A percentile compares a stretch with the other conserved stretches of the same genome.
phyloP scores from a whole-genome alignment of 2,797 vertebrate species.

The Coilia nasus region DNA sequence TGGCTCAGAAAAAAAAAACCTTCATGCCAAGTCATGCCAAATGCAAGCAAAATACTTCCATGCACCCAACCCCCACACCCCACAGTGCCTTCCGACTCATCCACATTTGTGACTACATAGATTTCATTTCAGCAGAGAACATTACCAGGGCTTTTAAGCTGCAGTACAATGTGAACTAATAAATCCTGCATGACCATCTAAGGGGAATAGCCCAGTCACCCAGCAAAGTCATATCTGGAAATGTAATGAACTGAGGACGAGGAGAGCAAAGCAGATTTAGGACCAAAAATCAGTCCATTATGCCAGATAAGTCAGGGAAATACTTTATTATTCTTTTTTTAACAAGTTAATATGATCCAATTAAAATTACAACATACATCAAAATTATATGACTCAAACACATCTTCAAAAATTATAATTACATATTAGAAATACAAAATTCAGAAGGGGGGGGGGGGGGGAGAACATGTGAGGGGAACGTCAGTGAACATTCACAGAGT shows the following conservation, averaged over 20 bases:
- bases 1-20: neutral
- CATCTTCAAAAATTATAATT: neutral
- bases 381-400: neutral
- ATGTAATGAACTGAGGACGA: neutral
- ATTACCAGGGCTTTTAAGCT: slow-evolving; percentile 27
- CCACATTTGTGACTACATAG: neutral
- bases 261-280: neutral
- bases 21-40: neutral
- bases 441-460: neutral
- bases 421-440: neutral
- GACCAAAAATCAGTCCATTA: neutral
- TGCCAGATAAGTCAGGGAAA: slow-evolving; percentile 6
- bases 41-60: neutral
- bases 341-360: neutral
- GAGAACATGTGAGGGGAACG: neutral
- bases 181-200: slow-evolving; percentile 32
- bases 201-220: neutral
- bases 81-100: neutral
- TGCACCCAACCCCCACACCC: neutral
- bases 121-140: neutral
- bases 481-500: neutral
- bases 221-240: neutral
- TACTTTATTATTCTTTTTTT: neutral
- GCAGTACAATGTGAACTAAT: slow-evolving; percentile 13
- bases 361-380: neutral